Evolutionary conservation across 1,140 invertebrate genomes (phyloP), one percentile per base, ranked within the genome.

Genomic region (Meteorus sp.): DNA sequence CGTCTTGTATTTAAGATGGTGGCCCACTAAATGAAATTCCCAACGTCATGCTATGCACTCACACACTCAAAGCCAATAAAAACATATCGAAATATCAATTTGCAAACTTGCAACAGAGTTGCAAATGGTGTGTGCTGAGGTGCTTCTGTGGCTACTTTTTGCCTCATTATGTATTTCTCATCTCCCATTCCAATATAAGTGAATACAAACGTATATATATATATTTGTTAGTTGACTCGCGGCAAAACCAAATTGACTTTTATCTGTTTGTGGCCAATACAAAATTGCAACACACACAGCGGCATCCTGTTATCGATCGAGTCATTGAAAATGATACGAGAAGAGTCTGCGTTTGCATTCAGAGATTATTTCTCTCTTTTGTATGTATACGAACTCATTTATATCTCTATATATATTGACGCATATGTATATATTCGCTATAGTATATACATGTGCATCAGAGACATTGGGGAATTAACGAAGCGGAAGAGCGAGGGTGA

Each of bases 231-330:
- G n/a, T n/a, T n/a, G n/a, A n/a, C n/a, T n/a, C n/a, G n/a, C n/a
- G n/a, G 35, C 8, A 11, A 13, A 4, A 7, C 13, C 13, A 11
- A 39, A 39, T 39, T 11, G 8, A 4, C 3, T 39, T 39, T 11
- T 39, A n/a, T 11, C 35, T 39, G 8, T 4, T 39, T 29, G 27
- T 9, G 9, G n/a, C n/a, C 13, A 13, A 19, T 19, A 19, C 41
- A 13, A 19, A 44, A 44, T 44, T 13, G 35, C 35, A 13, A 5
- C 27, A 5, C 27, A 5, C 3, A 39, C n/a, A 39, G n/a, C 59
- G 70, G 72, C 62, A 71, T 72, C 66, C 69, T 58, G 67, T 76
- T 76, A 76, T 76, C 73, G 66, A 70, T 69, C 69, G 57, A 55
- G 37, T 23, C 58, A 19, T 15, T 39, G 20, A 41, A 52, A 51